Percentiles rank a stretch among this genome's conserved stretches.
phyloP scores from a whole-genome alignment of 2,113 vertebrate species.

The Colossoma macropomum region DNA sequence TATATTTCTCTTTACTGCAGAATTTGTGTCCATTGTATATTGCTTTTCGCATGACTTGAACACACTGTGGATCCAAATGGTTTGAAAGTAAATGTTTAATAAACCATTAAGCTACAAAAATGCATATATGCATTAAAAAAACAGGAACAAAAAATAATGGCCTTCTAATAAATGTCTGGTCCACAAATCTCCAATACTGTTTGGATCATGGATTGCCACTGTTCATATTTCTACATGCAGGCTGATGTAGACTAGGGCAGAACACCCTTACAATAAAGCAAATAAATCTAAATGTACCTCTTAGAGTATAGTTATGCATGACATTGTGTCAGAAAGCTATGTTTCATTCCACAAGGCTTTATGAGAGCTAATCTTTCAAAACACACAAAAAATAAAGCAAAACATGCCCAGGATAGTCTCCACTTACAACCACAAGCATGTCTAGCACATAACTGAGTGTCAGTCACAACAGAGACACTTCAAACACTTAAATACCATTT shows the following conservation, averaged over 20 bases:
- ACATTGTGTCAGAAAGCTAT: neutral
- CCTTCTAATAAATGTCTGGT: neutral
- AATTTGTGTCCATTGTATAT: conserved; percentile 13
- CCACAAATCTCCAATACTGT: neutral
- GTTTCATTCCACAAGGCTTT: neutral
- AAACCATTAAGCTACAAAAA: no score
- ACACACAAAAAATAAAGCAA: conserved; percentile 35
- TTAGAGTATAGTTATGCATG: neutral
- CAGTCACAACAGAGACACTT: conserved; percentile 6
- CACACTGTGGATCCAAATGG: neutral
- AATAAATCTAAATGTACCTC: neutral
- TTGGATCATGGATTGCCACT: neutral
- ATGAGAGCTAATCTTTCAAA: conserved; percentile 41
- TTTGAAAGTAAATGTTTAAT: neutral
- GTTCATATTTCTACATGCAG: neutral
- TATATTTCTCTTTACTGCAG: conserved; percentile 73
- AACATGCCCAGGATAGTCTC: conserved; percentile 29
- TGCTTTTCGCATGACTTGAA: conserved; percentile 3
- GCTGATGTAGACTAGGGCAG: neutral
- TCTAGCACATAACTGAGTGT: conserved; percentile 25
- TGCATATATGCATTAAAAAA: no score
- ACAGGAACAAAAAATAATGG: neutral
- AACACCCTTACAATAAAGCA: neutral
- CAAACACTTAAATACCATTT: neutral
- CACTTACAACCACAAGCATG: conserved; percentile 31